phyloP scores from a whole-genome alignment of 2,113 vertebrate species.

The Stigmatopora nigra region DNA sequence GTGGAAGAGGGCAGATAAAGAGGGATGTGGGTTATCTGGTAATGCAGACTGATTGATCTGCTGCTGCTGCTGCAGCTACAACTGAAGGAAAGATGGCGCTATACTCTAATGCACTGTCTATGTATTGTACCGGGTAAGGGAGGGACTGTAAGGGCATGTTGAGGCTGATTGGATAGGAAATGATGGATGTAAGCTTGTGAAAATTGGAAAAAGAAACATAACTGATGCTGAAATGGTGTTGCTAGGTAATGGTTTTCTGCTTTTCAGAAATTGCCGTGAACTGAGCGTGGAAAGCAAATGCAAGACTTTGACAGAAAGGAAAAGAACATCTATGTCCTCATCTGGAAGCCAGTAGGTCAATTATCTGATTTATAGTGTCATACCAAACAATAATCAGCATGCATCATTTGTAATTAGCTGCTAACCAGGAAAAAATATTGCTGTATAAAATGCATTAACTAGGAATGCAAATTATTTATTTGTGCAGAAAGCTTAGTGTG shows the following conservation, averaged over 20 bases:
- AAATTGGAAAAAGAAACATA: not conserved
- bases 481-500: too few relatives aligned
- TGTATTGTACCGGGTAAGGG: not conserved
- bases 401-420: too few relatives aligned
- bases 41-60: conserved; percentile 38
- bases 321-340: not conserved
- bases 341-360: too few relatives aligned
- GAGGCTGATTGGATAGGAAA: conserved; percentile 10
- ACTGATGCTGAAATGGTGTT: not conserved
- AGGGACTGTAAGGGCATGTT: not conserved
- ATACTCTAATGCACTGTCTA: conserved; percentile 20
- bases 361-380: too few relatives aligned
- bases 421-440: too few relatives aligned
- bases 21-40: conserved; percentile 42
- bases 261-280: not conserved
- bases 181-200: conserved; percentile 19
- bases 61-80: conserved; percentile 5
- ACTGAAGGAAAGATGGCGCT: conserved; percentile 21
- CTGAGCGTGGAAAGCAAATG: not conserved
- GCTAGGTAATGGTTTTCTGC: not conserved
- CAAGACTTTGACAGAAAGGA: not conserved
- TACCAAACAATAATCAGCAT: too few relatives aligned
- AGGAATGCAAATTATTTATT: too few relatives aligned
- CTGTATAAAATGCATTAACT: too few relatives aligned
- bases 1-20: conserved; percentile 8